These are phyloP conservation scores for Callimorpha dominula DNA, from an alignment of 2,888 invertebrate species.

Conservation along the genomic window DNA sequence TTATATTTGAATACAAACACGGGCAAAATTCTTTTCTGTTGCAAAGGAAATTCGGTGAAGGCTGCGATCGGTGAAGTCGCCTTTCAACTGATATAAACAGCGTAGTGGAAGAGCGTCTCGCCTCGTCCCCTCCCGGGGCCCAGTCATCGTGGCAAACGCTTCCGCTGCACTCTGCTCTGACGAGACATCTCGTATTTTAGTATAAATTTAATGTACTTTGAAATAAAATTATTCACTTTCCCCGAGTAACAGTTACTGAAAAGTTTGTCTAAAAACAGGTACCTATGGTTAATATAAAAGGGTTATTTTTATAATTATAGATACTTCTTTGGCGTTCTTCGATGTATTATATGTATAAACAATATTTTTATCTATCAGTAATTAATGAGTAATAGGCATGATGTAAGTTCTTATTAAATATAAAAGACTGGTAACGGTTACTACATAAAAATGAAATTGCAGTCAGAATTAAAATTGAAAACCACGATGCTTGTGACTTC, in stretches of 20 bases:
- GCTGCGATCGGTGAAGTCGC: slow-evolving; percentile 73
- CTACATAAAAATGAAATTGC: too few species aligned
- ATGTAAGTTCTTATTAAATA: too few species aligned
- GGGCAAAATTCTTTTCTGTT: slow-evolving; percentile 70
- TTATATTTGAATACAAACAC: slow-evolving; percentile 65
- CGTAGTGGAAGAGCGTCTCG: slow-evolving; percentile 42
- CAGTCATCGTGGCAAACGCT: slow-evolving; percentile 65
- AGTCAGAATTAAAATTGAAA: too few species aligned
- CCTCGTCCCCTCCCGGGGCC: slow-evolving; percentile 53
- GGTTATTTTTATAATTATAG: too few species aligned
- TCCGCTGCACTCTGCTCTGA: slow-evolving; percentile 66
- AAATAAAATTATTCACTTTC: slow-evolving; percentile 24
- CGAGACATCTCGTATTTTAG: slow-evolving; percentile 42
- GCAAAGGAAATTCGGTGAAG: slow-evolving; percentile 70
- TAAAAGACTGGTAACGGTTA: too few species aligned
- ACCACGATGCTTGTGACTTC: too few species aligned
- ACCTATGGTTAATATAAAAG: too few species aligned
- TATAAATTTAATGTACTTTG: slow-evolving; percentile 25
- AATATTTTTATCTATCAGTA: too few species aligned
- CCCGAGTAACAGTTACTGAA: not conserved
- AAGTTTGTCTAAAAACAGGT: not conserved
- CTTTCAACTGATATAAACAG: slow-evolving; percentile 79
- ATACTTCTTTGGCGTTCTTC: too few species aligned
- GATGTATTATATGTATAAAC: too few species aligned
- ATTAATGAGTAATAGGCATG: too few species aligned